These are phyloP conservation scores for Euura lappo DNA, from an alignment of 1,140 invertebrate species.

Conservation along the genomic window DNA sequence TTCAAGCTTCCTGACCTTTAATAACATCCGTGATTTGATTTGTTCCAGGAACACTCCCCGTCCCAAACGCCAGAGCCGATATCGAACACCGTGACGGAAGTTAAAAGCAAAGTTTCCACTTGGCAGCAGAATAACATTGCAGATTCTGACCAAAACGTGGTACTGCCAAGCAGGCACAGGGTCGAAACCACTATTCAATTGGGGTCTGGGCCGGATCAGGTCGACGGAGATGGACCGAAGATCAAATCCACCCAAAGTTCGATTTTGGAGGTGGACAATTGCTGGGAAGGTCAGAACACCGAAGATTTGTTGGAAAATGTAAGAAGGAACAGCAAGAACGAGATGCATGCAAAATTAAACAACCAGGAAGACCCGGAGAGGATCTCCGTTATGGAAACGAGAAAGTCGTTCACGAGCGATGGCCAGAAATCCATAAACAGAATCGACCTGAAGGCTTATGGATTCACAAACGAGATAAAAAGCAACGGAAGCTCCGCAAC, in stretches of 20 bases:
- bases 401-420: slow-evolving; percentile 25
- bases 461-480: slow-evolving; percentile 42
- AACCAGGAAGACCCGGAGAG: slow-evolving; percentile 28
- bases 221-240: not conserved
- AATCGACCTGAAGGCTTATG: slow-evolving; percentile 50
- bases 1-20: not conserved
- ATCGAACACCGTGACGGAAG: slow-evolving; percentile 19
- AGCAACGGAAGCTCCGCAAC: slow-evolving; percentile 26
- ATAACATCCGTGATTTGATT: slow-evolving; percentile 9
- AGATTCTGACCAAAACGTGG: slow-evolving; percentile 19
- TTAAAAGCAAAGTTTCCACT: slow-evolving; percentile 20
- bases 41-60: slow-evolving; percentile 26
- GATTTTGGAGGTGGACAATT: not conserved
- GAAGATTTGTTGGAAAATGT: slow-evolving; percentile 36
- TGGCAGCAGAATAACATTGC: slow-evolving; percentile 27
- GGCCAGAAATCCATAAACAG: slow-evolving; percentile 37
- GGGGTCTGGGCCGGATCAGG: not conserved
- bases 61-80: slow-evolving; percentile 13
- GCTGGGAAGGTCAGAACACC: slow-evolving; percentile 11
- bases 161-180: not conserved
- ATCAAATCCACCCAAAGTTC: not conserved
- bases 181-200: slow-evolving; percentile 2
- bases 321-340: slow-evolving; percentile 39
- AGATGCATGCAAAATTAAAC: slow-evolving; percentile 41
- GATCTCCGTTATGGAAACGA: slow-evolving; percentile 21